A percentile compares a stretch with the other conserved stretches of the same genome.
Evolutionary conservation across 2,797 vertebrate genomes (phyloP).

Genomic region (Sebastes goodei): DNA sequence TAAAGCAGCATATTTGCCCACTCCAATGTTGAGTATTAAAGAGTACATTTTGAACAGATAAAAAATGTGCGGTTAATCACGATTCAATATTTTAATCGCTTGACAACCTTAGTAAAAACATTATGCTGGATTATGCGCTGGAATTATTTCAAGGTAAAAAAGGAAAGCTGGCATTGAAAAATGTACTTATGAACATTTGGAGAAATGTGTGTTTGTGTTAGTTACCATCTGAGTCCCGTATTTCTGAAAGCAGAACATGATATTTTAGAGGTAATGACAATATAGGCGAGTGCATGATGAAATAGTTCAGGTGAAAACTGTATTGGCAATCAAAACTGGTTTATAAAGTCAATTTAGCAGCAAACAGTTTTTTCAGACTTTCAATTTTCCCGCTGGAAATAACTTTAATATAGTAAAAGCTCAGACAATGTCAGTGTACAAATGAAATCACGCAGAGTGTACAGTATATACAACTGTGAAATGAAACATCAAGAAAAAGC

Average conservation of each 20-base stretch:
- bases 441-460: neutral
- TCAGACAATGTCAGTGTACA: neutral
- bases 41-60: too few relatives aligned
- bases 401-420: neutral
- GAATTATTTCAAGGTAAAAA: too few relatives aligned
- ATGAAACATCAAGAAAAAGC: neutral
- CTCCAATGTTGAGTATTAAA: too few relatives aligned
- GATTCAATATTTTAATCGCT: too few relatives aligned
- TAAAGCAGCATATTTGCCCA: too few relatives aligned
- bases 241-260: neutral
- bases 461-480: neutral
- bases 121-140: too few relatives aligned
- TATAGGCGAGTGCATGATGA: neutral
- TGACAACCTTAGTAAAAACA: too few relatives aligned
- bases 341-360: neutral
- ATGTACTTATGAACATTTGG: neutral
- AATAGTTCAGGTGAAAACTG: neutral
- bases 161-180: too few relatives aligned
- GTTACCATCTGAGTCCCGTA: too few relatives aligned
- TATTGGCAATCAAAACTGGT: neutral
- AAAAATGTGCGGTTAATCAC: too few relatives aligned
- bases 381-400: neutral
- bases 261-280: neutral
- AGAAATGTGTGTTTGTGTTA: neutral
- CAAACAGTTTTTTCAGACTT: too few relatives aligned